These are phyloP conservation scores for Phyllopteryx taeniolatus DNA, from an alignment of 2,113 vertebrate species.

Conservation along the genomic window DNA sequence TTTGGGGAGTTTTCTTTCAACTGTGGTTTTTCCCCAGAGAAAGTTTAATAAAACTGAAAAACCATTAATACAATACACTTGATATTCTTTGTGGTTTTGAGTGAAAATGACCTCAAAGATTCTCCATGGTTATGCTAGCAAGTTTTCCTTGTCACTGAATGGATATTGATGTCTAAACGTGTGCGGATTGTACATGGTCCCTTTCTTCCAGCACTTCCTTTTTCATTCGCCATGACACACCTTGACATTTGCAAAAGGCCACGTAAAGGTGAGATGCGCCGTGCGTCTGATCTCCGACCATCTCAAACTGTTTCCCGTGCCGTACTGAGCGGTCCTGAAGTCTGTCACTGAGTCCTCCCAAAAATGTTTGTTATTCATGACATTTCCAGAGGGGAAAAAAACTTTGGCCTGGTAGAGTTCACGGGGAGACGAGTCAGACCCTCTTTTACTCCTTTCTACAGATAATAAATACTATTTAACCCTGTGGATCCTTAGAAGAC, in stretches of 20 bases:
- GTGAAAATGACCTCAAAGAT: background rate
- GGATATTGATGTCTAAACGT: conserved; percentile 15
- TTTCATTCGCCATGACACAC: conserved; percentile 32
- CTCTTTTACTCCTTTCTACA: conserved; percentile 9
- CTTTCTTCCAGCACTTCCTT: conserved; percentile 21
- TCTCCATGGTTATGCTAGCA: background rate
- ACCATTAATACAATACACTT: background rate
- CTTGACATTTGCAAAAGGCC: conserved; percentile 64
- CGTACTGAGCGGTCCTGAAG: conserved; percentile 19
- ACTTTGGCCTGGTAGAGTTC: conserved; percentile 39
- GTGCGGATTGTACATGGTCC: conserved; percentile 20
- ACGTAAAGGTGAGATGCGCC: conserved; percentile 53
- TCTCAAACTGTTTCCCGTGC: conserved; percentile 37
- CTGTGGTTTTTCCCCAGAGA: conserved; percentile 2
- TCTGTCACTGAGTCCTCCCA: conserved; percentile 20
- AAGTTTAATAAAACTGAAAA: background rate
- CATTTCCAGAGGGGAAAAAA: conserved; percentile 46
- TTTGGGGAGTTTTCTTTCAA: background rate
- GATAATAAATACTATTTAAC: background rate
- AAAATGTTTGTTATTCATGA: conserved; percentile 33
- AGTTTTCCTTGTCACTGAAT: background rate
- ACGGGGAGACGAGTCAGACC: conserved; percentile 29
- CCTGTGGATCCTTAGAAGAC: background rate
- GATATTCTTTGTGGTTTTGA: background rate
- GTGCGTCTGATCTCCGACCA: conserved; percentile 25